Base-by-base conservation (phyloP, 2,113 vertebrate genomes). In the Myocastor coypus region DNA sequence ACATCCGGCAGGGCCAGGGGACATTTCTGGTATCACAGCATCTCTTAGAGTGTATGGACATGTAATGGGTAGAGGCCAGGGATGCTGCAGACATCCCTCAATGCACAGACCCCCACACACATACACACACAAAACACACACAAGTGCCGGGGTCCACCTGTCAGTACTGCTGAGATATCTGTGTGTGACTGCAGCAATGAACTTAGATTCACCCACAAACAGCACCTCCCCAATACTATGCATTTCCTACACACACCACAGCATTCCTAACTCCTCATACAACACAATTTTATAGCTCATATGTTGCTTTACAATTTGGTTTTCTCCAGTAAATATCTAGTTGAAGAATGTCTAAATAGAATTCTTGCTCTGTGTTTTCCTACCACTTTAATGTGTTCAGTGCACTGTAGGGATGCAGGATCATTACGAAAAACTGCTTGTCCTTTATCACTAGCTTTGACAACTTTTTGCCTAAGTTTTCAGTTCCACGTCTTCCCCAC, bases 161-260 rank as follows among this genome's bases (percentile, higher is more conserved):
- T 46, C 82, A 52, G 2, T 2, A 4, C 55, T 4, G 14, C 24
- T 0, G 0, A 90, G 55, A 50, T 0, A 3, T 16, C 0, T 59
- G 9, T 59, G 9, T 28, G 1, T 7, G 57, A 55, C 12, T 57
- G 40, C 61, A 2, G 40, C 78, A 10, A 80, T 9, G n/a, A 55
- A 26, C 59, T 19, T 11, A 4, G 8, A 57, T 5, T 52, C 0
- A 22, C 34, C 20, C 42, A 20, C 11, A 57, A 68, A 82, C 32
- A 11, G 69, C 37, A 57, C 11, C 22, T 28, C 8, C 28, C 46
- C 19, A 26, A 46, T 10, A 32, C 75, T 78, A 14, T 17, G 10
- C 30, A 32, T 26, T 42, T 75, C 66, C 69, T n/a, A 30, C 37
- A 59, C 5, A 34, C 10, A 30, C 3, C 24, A 64, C 68, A 78